Conservation (phyloP, 2,888 invertebrate species). For the Latrodectus hesperus region DNA sequence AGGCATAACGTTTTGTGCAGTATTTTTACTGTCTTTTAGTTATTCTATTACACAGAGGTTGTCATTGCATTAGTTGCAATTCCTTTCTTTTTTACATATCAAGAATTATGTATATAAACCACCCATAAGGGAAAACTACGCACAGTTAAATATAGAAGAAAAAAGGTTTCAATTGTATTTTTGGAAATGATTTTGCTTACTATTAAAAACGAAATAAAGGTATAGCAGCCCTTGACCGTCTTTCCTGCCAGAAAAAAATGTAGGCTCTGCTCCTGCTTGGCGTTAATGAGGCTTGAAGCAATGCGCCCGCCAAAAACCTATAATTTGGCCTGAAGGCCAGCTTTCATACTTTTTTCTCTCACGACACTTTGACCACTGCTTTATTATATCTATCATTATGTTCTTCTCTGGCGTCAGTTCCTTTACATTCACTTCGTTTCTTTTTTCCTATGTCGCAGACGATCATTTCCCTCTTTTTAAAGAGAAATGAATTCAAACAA, state of each 20-base stretch:
- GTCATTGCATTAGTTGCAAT: too few relatives aligned
- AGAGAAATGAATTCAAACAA: background rate
- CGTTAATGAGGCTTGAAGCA: conserved; percentile 40
- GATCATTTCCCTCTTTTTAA: background rate
- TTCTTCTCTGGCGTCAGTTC: background rate
- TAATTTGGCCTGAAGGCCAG: conserved; percentile 56
- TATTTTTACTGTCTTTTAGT: too few relatives aligned
- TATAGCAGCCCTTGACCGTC: conserved; percentile 32
- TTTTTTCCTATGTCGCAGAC: background rate
- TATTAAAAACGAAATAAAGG: conserved; percentile 2
- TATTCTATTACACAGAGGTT: too few relatives aligned
- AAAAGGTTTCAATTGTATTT: background rate
- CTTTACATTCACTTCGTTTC: background rate
- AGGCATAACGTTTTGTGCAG: too few relatives aligned
- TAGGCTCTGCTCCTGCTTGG: background rate
- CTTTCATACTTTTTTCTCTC: conserved; percentile 26
- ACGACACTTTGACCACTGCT: conserved; percentile 19
- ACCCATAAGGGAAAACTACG: background rate
- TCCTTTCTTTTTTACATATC: too few relatives aligned
- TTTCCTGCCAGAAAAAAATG: background rate
- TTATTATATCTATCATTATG: conserved; percentile 20
- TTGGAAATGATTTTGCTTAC: background rate
- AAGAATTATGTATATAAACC: background rate
- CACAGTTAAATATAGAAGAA: background rate
- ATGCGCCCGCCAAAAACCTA: conserved; percentile 33